A percentile compares a stretch with the other conserved stretches of the same genome.
Conservation (phyloP, 2,113 vertebrate genomes). For the Copsychus sechellarum region DNA sequence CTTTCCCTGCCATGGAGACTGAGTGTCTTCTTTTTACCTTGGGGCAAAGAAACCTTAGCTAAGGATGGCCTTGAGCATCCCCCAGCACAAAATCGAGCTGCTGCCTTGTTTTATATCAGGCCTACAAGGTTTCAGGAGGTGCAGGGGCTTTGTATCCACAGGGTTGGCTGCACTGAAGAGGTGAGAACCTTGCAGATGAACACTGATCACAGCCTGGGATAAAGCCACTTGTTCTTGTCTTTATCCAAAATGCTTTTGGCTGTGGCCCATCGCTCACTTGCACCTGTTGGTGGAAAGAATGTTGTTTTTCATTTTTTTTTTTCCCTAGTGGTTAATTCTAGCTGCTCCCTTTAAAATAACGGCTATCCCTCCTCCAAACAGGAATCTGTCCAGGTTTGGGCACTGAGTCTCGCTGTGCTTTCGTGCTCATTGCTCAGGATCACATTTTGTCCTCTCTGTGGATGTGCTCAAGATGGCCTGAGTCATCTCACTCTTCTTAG, state of each 20-base stretch:
- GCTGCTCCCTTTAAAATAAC: neutral
- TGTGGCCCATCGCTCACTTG: neutral
- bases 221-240: neutral
- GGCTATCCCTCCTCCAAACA: neutral
- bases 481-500: neutral
- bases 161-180: neutral
- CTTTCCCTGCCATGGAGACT: neutral
- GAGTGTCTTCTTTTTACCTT: neutral
- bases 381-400: neutral
- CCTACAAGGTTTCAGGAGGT: neutral
- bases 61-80: neutral
- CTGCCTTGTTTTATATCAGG: neutral
- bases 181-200: accelerated
- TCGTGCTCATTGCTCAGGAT: neutral
- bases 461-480: neutral
- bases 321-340: neutral
- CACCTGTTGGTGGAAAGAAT: neutral
- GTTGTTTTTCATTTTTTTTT: neutral
- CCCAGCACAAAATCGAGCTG: neutral
- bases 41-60: neutral
- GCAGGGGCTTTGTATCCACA: accelerated
- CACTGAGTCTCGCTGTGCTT: neutral
- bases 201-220: accelerated
- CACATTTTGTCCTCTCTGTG: neutral
- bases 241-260: neutral